A percentile compares a stretch with the other conserved stretches of the same genome.
phyloP scores from a whole-genome alignment of 1,140 invertebrate genomes.

The Drosophila nasuta region DNA sequence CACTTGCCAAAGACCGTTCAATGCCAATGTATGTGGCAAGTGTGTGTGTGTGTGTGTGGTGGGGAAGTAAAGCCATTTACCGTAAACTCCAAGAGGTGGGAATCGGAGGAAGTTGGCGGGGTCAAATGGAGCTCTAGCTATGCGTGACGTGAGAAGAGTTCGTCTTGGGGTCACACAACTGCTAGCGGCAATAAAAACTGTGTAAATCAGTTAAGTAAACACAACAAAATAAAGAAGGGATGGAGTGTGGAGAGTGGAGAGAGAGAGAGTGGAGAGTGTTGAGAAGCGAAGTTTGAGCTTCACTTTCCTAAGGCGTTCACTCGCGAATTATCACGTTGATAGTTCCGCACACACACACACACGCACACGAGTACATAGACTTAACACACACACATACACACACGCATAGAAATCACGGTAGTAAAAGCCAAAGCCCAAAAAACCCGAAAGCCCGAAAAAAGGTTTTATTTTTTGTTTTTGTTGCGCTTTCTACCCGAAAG shows the following conservation, averaged over 20 bases:
- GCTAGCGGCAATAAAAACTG: conserved; percentile 14
- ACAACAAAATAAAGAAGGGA: background rate
- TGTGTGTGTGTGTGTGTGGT: background rate
- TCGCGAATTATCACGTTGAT: conserved; percentile 42
- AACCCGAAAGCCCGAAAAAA: conserved; percentile 33
- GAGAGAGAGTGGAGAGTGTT: background rate
- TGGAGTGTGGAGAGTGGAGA: background rate
- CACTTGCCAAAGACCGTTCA: background rate
- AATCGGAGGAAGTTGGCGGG: background rate
- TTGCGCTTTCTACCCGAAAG: conserved; percentile 59
- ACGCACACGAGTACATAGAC: conserved; percentile 2
- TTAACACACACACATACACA: background rate
- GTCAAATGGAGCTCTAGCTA: conserved; percentile 9
- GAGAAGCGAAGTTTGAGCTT: background rate
- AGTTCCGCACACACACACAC: conserved; percentile 37
- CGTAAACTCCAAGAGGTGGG: conserved; percentile 8
- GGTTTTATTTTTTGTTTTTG: conserved; percentile 29
- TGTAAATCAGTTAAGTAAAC: conserved; percentile 35
- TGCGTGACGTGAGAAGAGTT: conserved; percentile 25
- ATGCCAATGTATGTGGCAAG: background rate
- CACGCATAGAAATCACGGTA: conserved; percentile 49
- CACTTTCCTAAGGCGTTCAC: conserved; percentile 14
- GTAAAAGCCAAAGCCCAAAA: conserved; percentile 37
- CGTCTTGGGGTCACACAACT: conserved; percentile 29
- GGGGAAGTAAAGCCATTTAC: conserved; percentile 6